Evolutionary conservation across 2,797 vertebrate genomes (phyloP).

Genomic region (Danio choprae): DNA sequence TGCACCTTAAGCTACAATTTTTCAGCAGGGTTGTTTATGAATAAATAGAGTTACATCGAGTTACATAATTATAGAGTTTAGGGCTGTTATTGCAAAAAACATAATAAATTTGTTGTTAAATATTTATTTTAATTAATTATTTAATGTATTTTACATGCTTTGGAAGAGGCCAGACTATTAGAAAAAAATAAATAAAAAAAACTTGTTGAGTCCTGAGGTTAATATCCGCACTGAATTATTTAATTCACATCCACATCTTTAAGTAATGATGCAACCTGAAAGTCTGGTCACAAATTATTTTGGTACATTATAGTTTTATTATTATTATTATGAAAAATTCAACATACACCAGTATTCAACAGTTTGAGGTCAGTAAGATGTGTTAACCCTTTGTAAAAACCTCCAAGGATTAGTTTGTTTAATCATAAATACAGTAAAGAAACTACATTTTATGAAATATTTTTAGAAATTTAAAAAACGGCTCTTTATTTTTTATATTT

Average conservation of each 20-base stretch:
- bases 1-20: background rate
- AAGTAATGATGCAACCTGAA: background rate
- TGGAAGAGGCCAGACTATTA: background rate
- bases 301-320: background rate
- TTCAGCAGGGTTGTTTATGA: background rate
- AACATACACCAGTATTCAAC: background rate
- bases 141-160: background rate
- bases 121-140: background rate
- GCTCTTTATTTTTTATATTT: background rate
- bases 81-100: too few species aligned
- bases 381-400: background rate
- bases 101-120: background rate
- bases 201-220: background rate
- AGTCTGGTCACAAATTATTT: background rate
- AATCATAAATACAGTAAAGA: background rate
- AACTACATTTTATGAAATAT: background rate
- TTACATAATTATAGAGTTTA: background rate
- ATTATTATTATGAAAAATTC: too few species aligned
- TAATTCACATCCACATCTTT: background rate
- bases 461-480: background rate
- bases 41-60: background rate
- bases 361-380: background rate
- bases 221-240: constrained; percentile 11
- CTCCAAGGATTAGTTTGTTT: too few species aligned
- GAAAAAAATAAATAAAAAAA: too few species aligned